These are phyloP conservation scores for Tachycineta bicolor DNA, from an alignment of 2,113 vertebrate species.

Conservation along the genomic window DNA sequence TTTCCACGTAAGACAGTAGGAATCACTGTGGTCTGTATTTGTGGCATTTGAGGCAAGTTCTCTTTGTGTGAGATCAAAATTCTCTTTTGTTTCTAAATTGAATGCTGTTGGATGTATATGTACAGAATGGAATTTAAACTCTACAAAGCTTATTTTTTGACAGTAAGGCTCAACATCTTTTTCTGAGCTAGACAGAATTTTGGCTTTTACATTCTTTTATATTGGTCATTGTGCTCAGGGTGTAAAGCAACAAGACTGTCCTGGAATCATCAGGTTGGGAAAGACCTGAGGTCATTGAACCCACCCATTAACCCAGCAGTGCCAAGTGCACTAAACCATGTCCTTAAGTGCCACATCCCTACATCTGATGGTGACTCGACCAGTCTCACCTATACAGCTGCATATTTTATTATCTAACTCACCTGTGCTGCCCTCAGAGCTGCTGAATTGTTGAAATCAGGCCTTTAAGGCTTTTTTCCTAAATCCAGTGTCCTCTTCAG, in stretches of 20 bases:
- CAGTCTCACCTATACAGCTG: neutral
- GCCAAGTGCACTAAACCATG: neutral
- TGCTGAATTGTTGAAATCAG: neutral
- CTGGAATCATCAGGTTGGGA: neutral
- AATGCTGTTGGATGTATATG: neutral
- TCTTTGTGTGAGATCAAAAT: neutral
- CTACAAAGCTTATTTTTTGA: neutral
- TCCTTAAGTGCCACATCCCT: neutral
- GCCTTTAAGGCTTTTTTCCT: neutral
- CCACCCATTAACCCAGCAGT: neutral
- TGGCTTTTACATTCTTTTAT: neutral
- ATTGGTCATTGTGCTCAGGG: neutral
- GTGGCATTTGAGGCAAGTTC: neutral
- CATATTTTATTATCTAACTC: neutral
- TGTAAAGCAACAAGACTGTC: neutral
- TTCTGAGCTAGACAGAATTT: neutral
- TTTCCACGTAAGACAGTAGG: neutral
- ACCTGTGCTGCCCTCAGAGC: neutral
- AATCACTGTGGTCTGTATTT: neutral
- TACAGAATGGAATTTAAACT: neutral
- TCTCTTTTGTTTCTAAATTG: neutral
- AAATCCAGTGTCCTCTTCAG: neutral
- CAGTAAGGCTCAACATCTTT: neutral
- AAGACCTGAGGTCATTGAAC: neutral
- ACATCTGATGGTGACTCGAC: neutral